Evolutionary conservation across 2,888 invertebrate genomes (phyloP).

Genomic region (Drosophila antonietae): DNA sequence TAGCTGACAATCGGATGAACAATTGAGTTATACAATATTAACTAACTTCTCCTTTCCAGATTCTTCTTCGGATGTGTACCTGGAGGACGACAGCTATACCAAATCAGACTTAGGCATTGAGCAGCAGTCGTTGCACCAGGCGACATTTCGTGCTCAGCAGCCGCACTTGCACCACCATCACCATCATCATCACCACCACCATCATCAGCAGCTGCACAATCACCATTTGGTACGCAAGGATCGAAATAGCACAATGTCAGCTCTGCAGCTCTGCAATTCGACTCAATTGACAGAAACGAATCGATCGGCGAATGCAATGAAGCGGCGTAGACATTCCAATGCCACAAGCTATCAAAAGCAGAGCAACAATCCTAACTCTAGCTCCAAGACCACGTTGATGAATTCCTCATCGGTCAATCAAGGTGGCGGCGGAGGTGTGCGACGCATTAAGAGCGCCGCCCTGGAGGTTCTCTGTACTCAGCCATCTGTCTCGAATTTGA

Average conservation of each 20-base stretch:
- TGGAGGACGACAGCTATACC: constrained; percentile 84
- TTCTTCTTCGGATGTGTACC: constrained; percentile 84
- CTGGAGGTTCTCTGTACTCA: constrained; percentile 90
- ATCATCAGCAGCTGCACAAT: constrained; percentile 62
- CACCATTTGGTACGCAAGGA: constrained; percentile 85
- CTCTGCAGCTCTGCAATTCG: constrained; percentile 85
- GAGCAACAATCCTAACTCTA: constrained; percentile 35
- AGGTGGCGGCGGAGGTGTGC: constrained; percentile 82
- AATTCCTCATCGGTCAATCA: not conserved
- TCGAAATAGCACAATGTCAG: constrained; percentile 88
- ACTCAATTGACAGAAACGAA: constrained; percentile 27
- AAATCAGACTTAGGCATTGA: constrained; percentile 85
- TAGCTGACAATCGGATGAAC: too few species aligned
- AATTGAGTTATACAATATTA: not conserved
- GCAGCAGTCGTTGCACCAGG: constrained; percentile 65
- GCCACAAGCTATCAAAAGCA: constrained; percentile 81
- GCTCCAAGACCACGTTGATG: constrained; percentile 52
- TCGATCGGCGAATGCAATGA: constrained; percentile 63
- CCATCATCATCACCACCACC: constrained; percentile 49
- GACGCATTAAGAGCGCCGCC: constrained; percentile 90
- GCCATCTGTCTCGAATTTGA: constrained; percentile 89
- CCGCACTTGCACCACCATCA: constrained; percentile 62
- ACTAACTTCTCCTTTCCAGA: constrained; percentile 47
- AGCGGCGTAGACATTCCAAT: constrained; percentile 85
- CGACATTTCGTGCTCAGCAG: constrained; percentile 6